These are phyloP conservation scores for Anagyrus pseudococci DNA, from an alignment of 2,888 invertebrate genomes.

Conservation along the genomic window DNA sequence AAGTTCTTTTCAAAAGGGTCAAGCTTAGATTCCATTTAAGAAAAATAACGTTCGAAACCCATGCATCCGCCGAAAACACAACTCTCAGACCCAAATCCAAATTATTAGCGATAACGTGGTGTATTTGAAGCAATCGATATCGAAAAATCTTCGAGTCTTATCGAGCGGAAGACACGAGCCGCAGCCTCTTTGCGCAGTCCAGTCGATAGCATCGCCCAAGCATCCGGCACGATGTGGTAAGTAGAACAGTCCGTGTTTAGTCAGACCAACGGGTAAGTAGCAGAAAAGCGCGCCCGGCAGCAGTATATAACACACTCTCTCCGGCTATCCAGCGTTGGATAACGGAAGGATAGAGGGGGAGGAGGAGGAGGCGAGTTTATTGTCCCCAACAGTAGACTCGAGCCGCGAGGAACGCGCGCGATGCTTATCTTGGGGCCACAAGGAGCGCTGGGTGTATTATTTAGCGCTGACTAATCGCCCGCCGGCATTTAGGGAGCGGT, in stretches of 20 bases:
- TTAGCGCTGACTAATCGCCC: too few species aligned
- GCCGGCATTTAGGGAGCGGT: slow-evolving; percentile 1
- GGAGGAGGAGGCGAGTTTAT: not conserved
- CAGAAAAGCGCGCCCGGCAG: slow-evolving; percentile 3
- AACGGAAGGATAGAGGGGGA: not conserved
- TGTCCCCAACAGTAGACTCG: slow-evolving; percentile 2
- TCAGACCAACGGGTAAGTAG: not conserved
- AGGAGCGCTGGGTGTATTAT: slow-evolving; percentile 5
- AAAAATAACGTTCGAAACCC: too few species aligned
- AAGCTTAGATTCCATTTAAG: too few species aligned
- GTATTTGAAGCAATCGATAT: too few species aligned
- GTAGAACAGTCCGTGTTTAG: slow-evolving; percentile 11
- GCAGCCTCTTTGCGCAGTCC: too few species aligned
- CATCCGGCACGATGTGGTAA: slow-evolving; percentile 7
- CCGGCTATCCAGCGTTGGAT: not conserved
- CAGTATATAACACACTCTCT: not conserved
- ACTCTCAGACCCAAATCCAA: too few species aligned
- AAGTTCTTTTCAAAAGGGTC: too few species aligned
- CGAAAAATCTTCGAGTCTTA: too few species aligned
- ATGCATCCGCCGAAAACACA: too few species aligned
- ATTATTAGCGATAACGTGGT: too few species aligned
- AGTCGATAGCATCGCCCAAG: not conserved
- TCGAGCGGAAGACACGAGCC: too few species aligned
- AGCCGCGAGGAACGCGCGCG: not conserved
- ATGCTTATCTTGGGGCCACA: slow-evolving; percentile 11